Base-by-base conservation (phyloP, 2,888 invertebrate species). In the Lycaena phlaeas region DNA sequence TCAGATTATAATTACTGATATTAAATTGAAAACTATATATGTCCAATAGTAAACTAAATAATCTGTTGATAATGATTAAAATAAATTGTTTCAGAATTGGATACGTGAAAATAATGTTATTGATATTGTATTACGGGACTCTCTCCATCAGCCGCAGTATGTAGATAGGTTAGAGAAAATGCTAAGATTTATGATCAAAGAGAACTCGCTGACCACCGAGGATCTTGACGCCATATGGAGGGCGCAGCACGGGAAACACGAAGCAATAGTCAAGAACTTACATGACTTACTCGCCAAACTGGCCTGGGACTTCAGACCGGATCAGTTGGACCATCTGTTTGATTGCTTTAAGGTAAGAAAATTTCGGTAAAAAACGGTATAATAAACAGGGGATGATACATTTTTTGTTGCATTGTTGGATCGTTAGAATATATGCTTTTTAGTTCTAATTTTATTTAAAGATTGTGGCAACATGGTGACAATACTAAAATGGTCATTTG, bases 91-190 rank as follows among this genome's bases (percentile, higher is more conserved):
- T 40, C 63, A 94, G 93, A 91, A 89, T 77, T 98, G 98, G 98
- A 95, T 98, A 46, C 94, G 96, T 57, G 95, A 97, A 64, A 97
- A 97, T 64, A 91, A 94, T 64, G 97, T 98, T 2, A 87, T 98
- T 46, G 95, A 96, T 66, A 97, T 98, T 59, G 97, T 98, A 10
- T 85, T 98, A 51, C 88, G 96, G 28, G 98, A 98, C 74, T 97
- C 97, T 4, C 86, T 98, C 39, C 98, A 98, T 82, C 97, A 98
- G 70, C 97, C 97, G 1, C 95, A 96, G 70, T 98, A 98, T 71
- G 98, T 98, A 38, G 98, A 98, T 63, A 95, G 98, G 67, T 78
- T 98, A 64, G 98, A 98, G 69, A 98, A 97, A 86, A 97, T 98
- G 68, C 89, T 98, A 55, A 89, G 98, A 45, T 98, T 98, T 81